Percentiles rank a stretch among this genome's conserved stretches.
Conservation (phyloP, 2,113 vertebrate species). For the Elanoides forficatus region DNA sequence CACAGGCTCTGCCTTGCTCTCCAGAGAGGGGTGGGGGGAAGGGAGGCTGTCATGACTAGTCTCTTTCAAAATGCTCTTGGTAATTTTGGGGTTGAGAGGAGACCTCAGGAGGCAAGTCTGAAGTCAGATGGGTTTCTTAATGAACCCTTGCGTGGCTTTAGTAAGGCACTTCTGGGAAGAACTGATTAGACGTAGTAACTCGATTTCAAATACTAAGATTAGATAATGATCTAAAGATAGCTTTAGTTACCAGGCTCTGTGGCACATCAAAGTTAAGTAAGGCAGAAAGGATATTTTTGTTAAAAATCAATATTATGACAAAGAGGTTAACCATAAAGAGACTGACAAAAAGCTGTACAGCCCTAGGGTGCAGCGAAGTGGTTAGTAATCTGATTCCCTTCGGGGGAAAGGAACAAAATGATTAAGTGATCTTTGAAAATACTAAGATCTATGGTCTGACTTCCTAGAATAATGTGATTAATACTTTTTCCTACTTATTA, state of each 20-base stretch:
- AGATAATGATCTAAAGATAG: constrained; percentile 50
- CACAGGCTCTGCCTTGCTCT: not conserved
- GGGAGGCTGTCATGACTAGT: not conserved
- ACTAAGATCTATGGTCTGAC: not conserved
- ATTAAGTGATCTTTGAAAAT: constrained; percentile 37
- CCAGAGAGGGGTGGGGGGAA: not conserved
- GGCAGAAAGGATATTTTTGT: constrained; percentile 52
- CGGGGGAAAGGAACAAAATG: not conserved
- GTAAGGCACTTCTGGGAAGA: constrained; percentile 39
- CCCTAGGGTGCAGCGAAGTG: not conserved
- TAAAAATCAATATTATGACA: constrained; percentile 47
- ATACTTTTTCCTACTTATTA: not conserved
- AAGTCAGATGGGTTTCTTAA: not conserved
- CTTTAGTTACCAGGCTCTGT: constrained; percentile 25
- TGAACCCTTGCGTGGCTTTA: not conserved
- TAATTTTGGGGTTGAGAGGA: not conserved
- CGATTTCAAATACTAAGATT: constrained; percentile 47
- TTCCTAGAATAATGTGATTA: not conserved
- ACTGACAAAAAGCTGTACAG: not conserved
- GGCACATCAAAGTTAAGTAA: constrained; percentile 38
- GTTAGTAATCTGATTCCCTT: not conserved
- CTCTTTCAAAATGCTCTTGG: not conserved
- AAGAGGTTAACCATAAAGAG: constrained; percentile 24
- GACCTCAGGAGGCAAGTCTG: not conserved
- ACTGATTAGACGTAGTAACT: constrained; percentile 42